Base-by-base conservation (phyloP, 2,888 invertebrate species). In the Scelioninae gen. 1 region DNA sequence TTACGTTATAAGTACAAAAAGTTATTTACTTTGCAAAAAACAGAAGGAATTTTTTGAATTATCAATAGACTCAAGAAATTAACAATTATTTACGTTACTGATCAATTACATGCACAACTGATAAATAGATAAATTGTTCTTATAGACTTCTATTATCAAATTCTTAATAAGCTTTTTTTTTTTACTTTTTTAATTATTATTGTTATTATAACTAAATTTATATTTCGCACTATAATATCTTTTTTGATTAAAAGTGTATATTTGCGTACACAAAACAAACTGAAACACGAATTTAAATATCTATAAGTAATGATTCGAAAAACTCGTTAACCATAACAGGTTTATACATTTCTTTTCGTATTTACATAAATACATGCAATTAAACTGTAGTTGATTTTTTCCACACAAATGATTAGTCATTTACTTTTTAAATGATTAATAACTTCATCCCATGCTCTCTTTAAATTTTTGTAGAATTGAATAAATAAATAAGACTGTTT, bases 311-410 rank as follows among this genome's bases (percentile, higher is more conserved):
- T 43, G 62, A 53, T 71, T 58, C 9, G 51, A 71, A 56, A 51
- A 8, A 40, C 29, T 75, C 66, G 56, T 75, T 75, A 45, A 58
- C 40, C 55, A 75, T 58, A 75, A 75, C 75, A 66, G 66, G 75
- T 75, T 66, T 58, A 66, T 58, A 32, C 38, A 75, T 66, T 58
- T 65, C 63, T 47, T 74, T 38, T 49, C 45, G 3, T 29, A 66
- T 75, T 65, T 56, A 51, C 66, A 75, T 75, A 75, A 75, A 75
- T 75, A 75, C 45, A 65, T 58, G 75, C 75, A 75, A 55, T 75
- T 66, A 49, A 66, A 75, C 47, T 9, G 10, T 38, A 58, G 29
- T 51, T 40, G 51, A 29, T 11, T 66, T 66, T 75, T 66, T 66
- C 60, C 7, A 29, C 31, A 32, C 31, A 31, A 62, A 34, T 51